phyloP scores from a whole-genome alignment of 2,888 invertebrate genomes.

The Mesorhabditis spiculigera region DNA sequence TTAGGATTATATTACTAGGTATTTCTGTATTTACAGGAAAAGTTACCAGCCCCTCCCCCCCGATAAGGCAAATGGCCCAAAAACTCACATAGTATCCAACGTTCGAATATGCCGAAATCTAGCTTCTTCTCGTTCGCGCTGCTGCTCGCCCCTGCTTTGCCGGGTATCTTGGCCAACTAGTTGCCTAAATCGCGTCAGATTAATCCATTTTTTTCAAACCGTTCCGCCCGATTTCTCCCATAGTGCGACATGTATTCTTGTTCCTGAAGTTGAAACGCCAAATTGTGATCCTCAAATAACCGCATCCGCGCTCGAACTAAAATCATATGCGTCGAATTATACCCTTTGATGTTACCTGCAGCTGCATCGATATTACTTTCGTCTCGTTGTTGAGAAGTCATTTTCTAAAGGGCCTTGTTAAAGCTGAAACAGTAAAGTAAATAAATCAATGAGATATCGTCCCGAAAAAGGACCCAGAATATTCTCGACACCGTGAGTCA shows the following conservation, averaged over 20 bases:
- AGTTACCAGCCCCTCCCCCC: no score
- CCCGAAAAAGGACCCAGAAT: no score
- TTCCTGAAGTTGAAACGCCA: constrained; percentile 16
- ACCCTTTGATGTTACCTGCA: neutral
- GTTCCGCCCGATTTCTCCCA: neutral
- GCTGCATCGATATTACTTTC: constrained; percentile 1
- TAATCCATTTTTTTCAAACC: neutral
- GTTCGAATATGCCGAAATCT: neutral
- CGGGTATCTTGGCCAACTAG: constrained; percentile 1
- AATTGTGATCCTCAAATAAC: constrained; percentile 13
- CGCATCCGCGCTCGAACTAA: constrained; percentile 14
- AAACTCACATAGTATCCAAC: neutral
- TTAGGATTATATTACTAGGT: no score
- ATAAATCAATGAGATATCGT: no score
- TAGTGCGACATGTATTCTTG: constrained; percentile 11
- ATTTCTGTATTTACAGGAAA: no score
- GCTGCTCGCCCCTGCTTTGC: neutral
- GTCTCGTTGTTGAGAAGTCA: constrained; percentile 6
- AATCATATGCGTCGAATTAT: neutral
- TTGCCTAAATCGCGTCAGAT: neutral
- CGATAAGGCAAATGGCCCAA: neutral
- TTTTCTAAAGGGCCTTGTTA: neutral
- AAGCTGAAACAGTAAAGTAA: neutral
- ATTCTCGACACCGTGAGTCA: no score
- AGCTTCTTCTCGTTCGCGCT: neutral